These are phyloP conservation scores for Masnerella sp. DNA, from an alignment of 2,888 invertebrate genomes.

Conservation along the genomic window DNA sequence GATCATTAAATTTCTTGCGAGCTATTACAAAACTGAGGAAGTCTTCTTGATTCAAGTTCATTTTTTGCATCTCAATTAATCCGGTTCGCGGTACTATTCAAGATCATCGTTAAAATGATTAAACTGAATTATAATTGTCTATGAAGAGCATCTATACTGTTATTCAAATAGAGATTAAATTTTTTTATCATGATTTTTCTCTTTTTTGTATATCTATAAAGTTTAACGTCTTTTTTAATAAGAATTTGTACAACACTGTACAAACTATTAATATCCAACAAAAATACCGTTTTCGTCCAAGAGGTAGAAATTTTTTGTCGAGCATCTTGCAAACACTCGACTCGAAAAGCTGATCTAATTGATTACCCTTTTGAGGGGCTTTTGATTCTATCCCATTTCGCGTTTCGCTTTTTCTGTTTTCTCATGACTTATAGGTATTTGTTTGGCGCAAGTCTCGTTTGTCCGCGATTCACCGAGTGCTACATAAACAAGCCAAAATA, in stretches of 20 bases:
- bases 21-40: not conserved
- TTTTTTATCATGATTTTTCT: too few species aligned
- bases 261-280: too few species aligned
- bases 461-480: conserved; percentile 25
- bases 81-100: not conserved
- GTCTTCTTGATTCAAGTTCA: not conserved
- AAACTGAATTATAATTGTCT: too few species aligned
- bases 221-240: too few species aligned
- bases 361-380: conserved; percentile 66
- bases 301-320: conserved; percentile 53
- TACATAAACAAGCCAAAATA: conserved; percentile 31
- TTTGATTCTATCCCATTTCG: conserved; percentile 43
- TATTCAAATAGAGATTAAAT: too few species aligned
- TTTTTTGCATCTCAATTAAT: not conserved
- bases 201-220: too few species aligned
- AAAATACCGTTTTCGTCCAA: too few species aligned
- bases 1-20: not conserved
- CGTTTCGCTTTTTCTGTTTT: conserved; percentile 41
- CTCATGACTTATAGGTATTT: conserved; percentile 29
- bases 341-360: conserved; percentile 66
- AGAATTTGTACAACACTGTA: too few species aligned
- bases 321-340: conserved; percentile 70
- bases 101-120: not conserved
- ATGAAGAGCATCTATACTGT: conserved; percentile 5
- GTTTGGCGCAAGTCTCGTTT: conserved; percentile 10